Base-by-base conservation (phyloP, 2,113 vertebrate genomes). In the Tinamus guttatus region DNA sequence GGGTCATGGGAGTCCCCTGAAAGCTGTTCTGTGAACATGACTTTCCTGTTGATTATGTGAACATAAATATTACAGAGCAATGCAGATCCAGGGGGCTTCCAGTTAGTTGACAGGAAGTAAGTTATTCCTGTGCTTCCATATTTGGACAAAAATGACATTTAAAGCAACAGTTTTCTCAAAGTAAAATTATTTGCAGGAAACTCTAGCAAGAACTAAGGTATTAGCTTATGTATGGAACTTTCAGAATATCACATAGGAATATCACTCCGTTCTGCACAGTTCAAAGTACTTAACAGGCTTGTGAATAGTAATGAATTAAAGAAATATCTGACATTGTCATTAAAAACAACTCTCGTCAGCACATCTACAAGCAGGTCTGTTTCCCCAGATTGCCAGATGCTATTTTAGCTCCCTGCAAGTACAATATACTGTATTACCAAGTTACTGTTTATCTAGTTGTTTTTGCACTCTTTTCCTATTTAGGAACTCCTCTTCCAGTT, bases 1-100 rank as follows among this genome's bases (percentile, higher is more conserved):
- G 52, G 91, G 93, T 97, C 95, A 97, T 95, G 96, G 93, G 94
- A 97, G 91, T 94, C 74, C 94, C 96, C 91, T 89, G 87, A 96
- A 92, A 80, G 54, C 74, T 85, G 52, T 81, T 84, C 45, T 92
- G 89, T 81, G 91, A 96, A 79, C 76, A 91, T 17, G 40, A 76
- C 81, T 94, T 96, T 92, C 89, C 91, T 89, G 86, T 41, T 74
- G 43, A 70, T 78, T 62, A 93, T 87, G 58, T 76, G 89, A 94
- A 92, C 54, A 85, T 65, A 52, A 1, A 91, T 91, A 90, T 68
- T 87, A 81, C 62, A 92, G 87, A 94, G 95, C 62, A 86, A 87
- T 79, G 91, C 62, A 95, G 92, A 96, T 76, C 81, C 89, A 76
- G 38, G 38, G 83, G 38, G 74, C 91, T 96, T 93, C 95, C 94